Base-by-base conservation (phyloP, 2,113 vertebrate species). In the Coreoperca whiteheadi region DNA sequence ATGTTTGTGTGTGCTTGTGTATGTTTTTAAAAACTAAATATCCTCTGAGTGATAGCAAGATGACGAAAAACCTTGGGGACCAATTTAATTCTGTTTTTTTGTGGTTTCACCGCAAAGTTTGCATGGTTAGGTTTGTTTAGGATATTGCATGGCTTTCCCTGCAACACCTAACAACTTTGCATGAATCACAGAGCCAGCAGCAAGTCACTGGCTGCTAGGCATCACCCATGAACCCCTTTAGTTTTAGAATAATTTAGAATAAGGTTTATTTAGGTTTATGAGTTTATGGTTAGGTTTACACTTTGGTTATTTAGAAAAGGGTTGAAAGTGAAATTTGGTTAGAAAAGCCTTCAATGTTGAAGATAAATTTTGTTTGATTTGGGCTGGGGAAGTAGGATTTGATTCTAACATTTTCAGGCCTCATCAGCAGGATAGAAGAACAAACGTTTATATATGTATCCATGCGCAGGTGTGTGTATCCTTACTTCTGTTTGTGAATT, bases 381-480 rank as follows among this genome's bases (percentile, higher is more conserved):
- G 63, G 4, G 48, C 51, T 34, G 32, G 60, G 43, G 32, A 69
- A 74, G 64, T 59, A 54, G 46, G 56, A 41, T 64, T 87, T 65
- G 23, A 80, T 80, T 87, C 37, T 18, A 54, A 83, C 70, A 74
- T 86, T 61, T 75, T 69, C 57, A 41, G 4, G 48, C 48, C 32
- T 82, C 65, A 80, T 79, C 66, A 84, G 65, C 73, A 69, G 76
- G 64, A 43, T 43, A 54, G 41, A 74, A 83, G 54, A 79, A 79
- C 68, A 86, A 89, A 61, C 85, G 80, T 89, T 90, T 84, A 85
- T 12, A 82, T 34, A 43, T 65, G 57, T 71, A 50, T 71, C 54
- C 70, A 65, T 76, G 64, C 77, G 64, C 72, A 79, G 51, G 54
- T 79, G 80, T 81, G 73, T 48, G 61, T 84, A 39, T 78, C 32